Percentiles rank a stretch among this genome's conserved stretches.
phyloP scores from a whole-genome alignment of 1,140 invertebrate species.

The Homarus americanus region DNA sequence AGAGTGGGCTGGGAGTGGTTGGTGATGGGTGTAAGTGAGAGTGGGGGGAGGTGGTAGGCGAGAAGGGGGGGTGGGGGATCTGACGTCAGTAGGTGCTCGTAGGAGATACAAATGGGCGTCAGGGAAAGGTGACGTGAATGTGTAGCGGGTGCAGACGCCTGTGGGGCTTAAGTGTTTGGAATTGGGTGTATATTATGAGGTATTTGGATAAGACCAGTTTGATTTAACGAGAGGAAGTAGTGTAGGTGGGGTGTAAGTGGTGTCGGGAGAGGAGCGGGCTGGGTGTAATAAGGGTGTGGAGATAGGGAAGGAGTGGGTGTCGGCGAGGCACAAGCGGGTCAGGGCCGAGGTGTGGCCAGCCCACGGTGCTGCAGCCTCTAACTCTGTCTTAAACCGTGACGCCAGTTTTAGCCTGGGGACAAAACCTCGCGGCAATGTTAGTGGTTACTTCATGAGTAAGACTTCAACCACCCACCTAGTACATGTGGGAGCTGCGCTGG shows the following conservation, averaged over 20 bases:
- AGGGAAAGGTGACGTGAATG: neutral
- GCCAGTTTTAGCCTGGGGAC: too few relatives aligned
- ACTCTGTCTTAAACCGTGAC: neutral
- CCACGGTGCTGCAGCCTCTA: neutral
- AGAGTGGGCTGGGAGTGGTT: neutral
- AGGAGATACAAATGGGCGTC: too few relatives aligned
- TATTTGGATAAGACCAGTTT: too few relatives aligned
- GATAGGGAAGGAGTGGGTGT: neutral
- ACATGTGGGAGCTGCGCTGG: too few relatives aligned
- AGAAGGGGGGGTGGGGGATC: too few relatives aligned
- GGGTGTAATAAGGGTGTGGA: neutral
- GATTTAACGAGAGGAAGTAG: neutral
- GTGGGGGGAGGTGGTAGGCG: too few relatives aligned
- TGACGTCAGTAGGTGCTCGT: too few relatives aligned
- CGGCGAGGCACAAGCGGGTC: constrained; percentile 1
- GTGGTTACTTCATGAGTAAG: too few relatives aligned
- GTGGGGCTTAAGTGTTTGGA: too few relatives aligned
- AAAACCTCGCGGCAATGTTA: too few relatives aligned
- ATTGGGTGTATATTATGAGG: too few relatives aligned
- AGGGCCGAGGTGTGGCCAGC: constrained; percentile 44
- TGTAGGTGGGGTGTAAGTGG: neutral
- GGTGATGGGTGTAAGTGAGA: neutral
- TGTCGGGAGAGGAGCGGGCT: neutral
- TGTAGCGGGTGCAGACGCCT: neutral
- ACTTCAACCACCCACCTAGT: too few relatives aligned